Conservation (phyloP, 1,140 invertebrate species). For the Babylonia areolata region DNA sequence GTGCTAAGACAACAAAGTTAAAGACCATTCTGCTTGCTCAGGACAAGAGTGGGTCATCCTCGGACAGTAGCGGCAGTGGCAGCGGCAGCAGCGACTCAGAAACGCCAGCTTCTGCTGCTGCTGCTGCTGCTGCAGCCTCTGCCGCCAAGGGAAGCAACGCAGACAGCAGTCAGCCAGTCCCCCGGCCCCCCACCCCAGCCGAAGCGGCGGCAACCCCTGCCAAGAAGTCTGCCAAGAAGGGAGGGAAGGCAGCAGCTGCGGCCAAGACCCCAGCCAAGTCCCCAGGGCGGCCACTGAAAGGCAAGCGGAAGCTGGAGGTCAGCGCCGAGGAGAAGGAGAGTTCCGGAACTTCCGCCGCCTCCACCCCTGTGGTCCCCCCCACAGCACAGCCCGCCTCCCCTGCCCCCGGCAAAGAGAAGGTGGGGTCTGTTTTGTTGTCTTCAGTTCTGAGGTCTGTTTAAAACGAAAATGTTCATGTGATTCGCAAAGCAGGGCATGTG, state of each 20-base stretch:
- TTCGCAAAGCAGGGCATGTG: too few relatives aligned
- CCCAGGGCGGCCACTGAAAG: neutral
- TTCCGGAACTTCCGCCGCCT: neutral
- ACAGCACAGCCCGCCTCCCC: neutral
- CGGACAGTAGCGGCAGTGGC: conserved; percentile 57
- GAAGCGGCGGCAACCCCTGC: neutral
- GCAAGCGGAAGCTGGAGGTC: neutral
- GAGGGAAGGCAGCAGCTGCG: neutral
- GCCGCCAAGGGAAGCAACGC: neutral
- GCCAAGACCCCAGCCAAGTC: neutral
- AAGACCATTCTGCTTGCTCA: neutral
- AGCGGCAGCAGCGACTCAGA: conserved; percentile 62
- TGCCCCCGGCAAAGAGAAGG: neutral
- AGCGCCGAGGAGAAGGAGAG: neutral
- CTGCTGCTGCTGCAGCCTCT: neutral
- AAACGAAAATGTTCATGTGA: too few relatives aligned
- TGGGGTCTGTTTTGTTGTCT: neutral
- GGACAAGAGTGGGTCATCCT: conserved; percentile 53
- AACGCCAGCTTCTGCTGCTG: neutral
- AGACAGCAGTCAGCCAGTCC: neutral
- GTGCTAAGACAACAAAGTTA: too few relatives aligned
- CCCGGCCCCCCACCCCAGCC: neutral
- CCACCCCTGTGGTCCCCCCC: neutral
- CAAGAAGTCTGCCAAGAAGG: conserved; percentile 28
- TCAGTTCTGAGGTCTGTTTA: too few relatives aligned